phyloP scores from a whole-genome alignment of 2,888 invertebrate species.

The Escarpia spicata region DNA sequence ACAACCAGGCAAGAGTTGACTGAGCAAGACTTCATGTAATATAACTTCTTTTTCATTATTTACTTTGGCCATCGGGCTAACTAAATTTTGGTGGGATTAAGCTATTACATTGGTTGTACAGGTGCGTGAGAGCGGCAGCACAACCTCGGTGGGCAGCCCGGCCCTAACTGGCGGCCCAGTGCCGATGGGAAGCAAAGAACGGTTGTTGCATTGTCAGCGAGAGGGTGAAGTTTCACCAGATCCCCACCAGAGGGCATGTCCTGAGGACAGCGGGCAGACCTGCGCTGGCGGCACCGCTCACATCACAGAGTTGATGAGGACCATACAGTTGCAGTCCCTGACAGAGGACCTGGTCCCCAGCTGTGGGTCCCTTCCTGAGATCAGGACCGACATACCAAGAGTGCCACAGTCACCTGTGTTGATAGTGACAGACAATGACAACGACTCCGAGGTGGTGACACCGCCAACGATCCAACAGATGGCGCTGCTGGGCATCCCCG shows the following conservation, averaged over 20 bases:
- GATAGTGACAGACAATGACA: background rate
- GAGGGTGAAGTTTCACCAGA: background rate
- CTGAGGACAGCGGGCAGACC: background rate
- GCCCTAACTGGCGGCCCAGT: no score
- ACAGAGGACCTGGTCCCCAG: background rate
- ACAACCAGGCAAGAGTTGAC: no score
- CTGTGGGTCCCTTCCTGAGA: background rate
- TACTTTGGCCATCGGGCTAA: no score
- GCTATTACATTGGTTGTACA: no score
- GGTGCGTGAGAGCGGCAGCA: no score
- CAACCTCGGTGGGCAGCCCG: no score
- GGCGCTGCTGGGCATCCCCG: background rate
- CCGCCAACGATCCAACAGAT: background rate
- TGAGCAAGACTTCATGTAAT: no score
- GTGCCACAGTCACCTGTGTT: background rate
- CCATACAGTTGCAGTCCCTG: background rate
- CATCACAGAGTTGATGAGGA: slow-evolving; percentile 8
- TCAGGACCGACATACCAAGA: background rate
- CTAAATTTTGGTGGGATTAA: no score
- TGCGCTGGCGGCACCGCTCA: background rate
- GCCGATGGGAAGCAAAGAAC: background rate
- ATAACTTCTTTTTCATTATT: no score
- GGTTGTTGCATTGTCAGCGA: background rate
- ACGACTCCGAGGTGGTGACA: background rate
- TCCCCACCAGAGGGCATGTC: background rate